Evolutionary conservation across 1,140 invertebrate species (phyloP).

Genomic region (Holotrichia oblita): DNA sequence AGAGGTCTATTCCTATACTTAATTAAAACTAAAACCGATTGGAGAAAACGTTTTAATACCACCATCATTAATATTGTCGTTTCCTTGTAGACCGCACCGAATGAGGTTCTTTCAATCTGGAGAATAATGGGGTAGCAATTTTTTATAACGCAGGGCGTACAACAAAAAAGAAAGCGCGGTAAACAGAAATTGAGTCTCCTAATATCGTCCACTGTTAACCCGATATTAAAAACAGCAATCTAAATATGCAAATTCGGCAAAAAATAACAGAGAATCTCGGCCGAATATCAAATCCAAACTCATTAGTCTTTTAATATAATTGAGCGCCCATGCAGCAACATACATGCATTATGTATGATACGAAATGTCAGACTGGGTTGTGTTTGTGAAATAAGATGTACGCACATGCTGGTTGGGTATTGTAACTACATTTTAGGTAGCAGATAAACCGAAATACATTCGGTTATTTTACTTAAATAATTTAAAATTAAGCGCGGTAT

Average conservation of each 20-base stretch:
- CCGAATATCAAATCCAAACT: constrained; percentile 18
- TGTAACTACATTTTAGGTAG: too few relatives aligned
- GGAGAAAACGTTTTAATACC: neutral
- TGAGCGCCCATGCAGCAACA: neutral
- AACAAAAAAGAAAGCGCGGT: constrained; percentile 3
- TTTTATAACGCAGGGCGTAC: neutral
- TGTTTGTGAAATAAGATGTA: too few relatives aligned
- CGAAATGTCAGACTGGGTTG: neutral
- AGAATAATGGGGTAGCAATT: neutral
- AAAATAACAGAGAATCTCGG: neutral
- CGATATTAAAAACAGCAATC: constrained; percentile 23
- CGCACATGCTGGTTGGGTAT: too few relatives aligned
- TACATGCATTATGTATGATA: neutral
- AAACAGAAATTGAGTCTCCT: constrained; percentile 29
- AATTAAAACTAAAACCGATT: neutral
- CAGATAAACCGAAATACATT: too few relatives aligned
- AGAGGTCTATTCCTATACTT: neutral
- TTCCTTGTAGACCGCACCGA: neutral
- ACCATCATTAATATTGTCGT: neutral
- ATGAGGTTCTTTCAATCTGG: neutral
- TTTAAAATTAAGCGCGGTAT: too few relatives aligned
- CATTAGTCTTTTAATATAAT: constrained; percentile 32
- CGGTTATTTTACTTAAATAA: too few relatives aligned
- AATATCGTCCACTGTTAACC: constrained; percentile 3
- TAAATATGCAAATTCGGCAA: constrained; percentile 20